phyloP scores from a whole-genome alignment of 2,113 vertebrate species.

The Rafetus swinhoei region DNA sequence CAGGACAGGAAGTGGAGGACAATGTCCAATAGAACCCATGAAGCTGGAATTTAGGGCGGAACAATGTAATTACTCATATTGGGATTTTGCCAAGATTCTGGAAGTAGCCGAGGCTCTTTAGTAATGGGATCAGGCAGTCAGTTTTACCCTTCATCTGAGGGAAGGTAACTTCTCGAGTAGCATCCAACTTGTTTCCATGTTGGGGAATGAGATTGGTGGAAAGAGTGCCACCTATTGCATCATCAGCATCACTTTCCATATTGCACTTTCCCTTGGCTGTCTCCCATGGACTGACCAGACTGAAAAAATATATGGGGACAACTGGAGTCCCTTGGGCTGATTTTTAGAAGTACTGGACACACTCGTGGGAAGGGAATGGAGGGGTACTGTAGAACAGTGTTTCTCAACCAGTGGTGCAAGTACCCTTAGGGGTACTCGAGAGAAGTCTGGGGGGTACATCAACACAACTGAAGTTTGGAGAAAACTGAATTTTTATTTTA shows the following conservation, averaged over 20 bases:
- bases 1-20: constrained; percentile 4
- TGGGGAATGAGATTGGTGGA: neutral
- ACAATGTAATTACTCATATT: neutral
- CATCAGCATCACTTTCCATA: neutral
- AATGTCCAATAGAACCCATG: constrained; percentile 8
- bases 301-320: neutral
- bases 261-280: neutral
- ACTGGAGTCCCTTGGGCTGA: constrained; percentile 1
- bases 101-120: neutral
- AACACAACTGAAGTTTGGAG: no score
- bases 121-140: neutral
- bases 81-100: neutral
- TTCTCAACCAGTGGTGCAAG: no score
- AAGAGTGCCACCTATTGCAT: neutral
- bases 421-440: no score
- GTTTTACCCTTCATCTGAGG: neutral
- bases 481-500: no score
- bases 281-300: neutral
- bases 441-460: no score
- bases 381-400: neutral
- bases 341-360: neutral
- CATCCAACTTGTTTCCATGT: neutral
- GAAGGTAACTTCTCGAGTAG: neutral
- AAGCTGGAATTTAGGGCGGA: neutral
- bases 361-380: neutral